Base-by-base conservation (phyloP, 2,113 vertebrate species). In the Eolophus roseicapilla region DNA sequence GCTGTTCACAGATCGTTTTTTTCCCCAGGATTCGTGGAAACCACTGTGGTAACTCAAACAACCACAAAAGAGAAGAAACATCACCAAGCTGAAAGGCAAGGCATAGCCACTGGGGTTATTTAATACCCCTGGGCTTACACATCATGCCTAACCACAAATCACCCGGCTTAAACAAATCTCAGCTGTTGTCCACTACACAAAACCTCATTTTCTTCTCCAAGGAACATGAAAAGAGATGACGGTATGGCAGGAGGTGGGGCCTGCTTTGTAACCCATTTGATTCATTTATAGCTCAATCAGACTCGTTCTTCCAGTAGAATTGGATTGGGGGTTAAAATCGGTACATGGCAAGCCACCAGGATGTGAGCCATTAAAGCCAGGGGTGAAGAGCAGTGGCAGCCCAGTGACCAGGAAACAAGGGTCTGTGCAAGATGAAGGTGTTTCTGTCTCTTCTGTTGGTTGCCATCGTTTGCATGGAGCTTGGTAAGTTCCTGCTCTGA, bases 131-230 rank as follows among this genome's bases (percentile, higher is more conserved):
- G 27, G 17, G 4, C 5, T 88, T 84, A 53, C 24, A 10, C 27
- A 6, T 81, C 19, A 41, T 62, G n/a, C 37, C 27, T 20, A 33
- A 29, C 49, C 33, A 75, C 18, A 84, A 92, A 75, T 20, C 31
- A 84, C 37, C 3, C 3, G 2, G 7, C 5, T 50, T 23, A 57
- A 92, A 59, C 13, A 41, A n/a, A 63, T 6, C 20, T 78, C 70
- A 53, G 41, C 43, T 73, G 75, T 95, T 96, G 90, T 93, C 60
- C 62, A 43, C 49, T 31, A 16, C 2, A 11, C 9, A 28, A 94
- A 65, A 9, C 10, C 21, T 39, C 31, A 82, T 96, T 94, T 95
- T 96, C 92, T 84, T 94, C 86, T 94, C 62, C 69, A 82, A 89
- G 17, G 69, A 75, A 57, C 86, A 69, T 43, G 83, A 96, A 93